phyloP scores from a whole-genome alignment of 2,797 vertebrate species.

The Zenarchopterus dispar region DNA sequence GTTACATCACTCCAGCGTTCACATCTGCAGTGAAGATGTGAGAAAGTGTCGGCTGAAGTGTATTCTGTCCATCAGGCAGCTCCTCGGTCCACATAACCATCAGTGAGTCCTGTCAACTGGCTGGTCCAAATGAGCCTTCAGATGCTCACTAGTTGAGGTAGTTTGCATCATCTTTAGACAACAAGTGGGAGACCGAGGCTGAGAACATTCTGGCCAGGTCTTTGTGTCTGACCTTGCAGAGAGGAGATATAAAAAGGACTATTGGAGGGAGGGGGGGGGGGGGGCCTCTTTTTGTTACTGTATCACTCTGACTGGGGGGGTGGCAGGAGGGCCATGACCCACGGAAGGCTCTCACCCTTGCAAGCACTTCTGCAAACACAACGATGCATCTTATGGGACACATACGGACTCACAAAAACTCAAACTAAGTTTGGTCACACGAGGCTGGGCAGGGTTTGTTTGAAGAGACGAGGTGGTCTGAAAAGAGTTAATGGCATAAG shows the following conservation, averaged over 20 bases:
- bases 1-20: no score
- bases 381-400: constrained; percentile 52
- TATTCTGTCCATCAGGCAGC: no score
- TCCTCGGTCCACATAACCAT: no score
- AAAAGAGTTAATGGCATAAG: constrained; percentile 73
- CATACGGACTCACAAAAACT: constrained; percentile 48
- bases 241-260: constrained; percentile 53
- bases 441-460: constrained; percentile 71
- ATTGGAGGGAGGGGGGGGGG: constrained; percentile 18
- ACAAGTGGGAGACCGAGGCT: constrained; percentile 43
- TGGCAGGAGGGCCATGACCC: constrained; percentile 61
- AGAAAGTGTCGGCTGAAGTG: no score
- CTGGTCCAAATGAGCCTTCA: no score
- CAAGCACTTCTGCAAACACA: constrained; percentile 83
- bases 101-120: no score
- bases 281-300: constrained; percentile 78
- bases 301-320: constrained; percentile 64
- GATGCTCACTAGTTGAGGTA: no score
- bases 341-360: constrained; percentile 71
- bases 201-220: constrained; percentile 69
- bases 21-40: no score
- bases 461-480: constrained; percentile 64
- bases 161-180: constrained; percentile 6
- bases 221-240: constrained; percentile 75
- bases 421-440: constrained; percentile 65